Conservation (phyloP, 2,888 invertebrate species). For the Dichetophora obliterata region DNA sequence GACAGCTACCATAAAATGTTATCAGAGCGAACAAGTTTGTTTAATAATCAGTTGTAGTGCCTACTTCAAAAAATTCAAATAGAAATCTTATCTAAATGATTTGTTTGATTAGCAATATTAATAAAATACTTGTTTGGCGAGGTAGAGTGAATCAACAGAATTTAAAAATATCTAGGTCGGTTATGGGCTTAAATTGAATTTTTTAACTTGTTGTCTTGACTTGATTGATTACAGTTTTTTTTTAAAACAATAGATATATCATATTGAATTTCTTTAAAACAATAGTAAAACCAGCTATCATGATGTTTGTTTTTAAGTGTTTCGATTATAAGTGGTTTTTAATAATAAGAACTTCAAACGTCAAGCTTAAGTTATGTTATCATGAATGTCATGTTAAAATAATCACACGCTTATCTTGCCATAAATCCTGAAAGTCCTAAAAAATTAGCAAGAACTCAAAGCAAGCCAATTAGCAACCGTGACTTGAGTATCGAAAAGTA, state of each 20-base stretch:
- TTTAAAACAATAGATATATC: no score
- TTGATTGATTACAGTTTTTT: no score
- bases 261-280: no score
- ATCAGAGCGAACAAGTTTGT: conserved; percentile 15
- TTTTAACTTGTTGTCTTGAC: no score
- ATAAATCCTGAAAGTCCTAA: background rate
- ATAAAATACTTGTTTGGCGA: background rate
- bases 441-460: background rate
- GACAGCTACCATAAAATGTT: conserved; percentile 20
- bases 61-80: conserved; percentile 28
- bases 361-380: no score
- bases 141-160: background rate
- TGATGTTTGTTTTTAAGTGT: no score
- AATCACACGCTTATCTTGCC: no score
- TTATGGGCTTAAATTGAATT: no score
- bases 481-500: background rate
- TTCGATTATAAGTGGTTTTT: no score
- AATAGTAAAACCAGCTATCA: no score
- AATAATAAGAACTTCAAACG: no score
- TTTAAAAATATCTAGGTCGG: background rate
- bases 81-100: conserved; percentile 24
- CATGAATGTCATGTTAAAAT: no score
- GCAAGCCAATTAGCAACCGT: background rate
- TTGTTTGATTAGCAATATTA: conserved; percentile 24
- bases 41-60: conserved; percentile 29